A percentile compares a stretch with the other conserved stretches of the same genome.
Conservation (phyloP, 2,113 vertebrate species). For the Rhegmatorhina hoffmannsi region DNA sequence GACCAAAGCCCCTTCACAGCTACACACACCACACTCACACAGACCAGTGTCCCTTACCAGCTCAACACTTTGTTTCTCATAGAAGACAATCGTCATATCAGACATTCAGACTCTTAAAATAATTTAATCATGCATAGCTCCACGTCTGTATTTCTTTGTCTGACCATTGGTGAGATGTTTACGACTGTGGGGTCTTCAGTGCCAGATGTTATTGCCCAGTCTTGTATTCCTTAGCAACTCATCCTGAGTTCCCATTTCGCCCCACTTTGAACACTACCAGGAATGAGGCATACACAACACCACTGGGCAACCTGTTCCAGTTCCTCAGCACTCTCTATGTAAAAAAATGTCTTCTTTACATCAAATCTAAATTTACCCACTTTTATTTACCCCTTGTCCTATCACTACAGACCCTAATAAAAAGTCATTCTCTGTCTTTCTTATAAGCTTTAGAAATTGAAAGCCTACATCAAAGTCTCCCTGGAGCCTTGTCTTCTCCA, state of each 20-base stretch:
- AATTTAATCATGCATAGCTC: neutral
- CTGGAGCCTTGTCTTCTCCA: neutral
- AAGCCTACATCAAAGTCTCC: neutral
- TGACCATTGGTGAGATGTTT: neutral
- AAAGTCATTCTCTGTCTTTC: neutral
- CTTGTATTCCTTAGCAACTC: neutral
- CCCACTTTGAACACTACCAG: neutral
- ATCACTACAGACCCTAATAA: neutral
- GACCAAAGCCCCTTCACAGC: rapidly evolving
- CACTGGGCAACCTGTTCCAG: neutral
- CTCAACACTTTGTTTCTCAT: neutral
- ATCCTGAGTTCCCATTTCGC: neutral
- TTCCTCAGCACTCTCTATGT: rapidly evolving
- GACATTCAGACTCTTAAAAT: neutral
- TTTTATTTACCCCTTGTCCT: neutral
- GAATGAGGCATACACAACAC: neutral
- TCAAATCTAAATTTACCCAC: neutral
- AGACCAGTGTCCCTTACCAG: neutral
- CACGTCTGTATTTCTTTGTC: neutral
- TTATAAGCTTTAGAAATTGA: neutral
- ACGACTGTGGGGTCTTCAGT: neutral
- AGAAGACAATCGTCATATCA: neutral
- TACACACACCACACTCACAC: neutral
- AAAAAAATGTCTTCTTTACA: neutral
- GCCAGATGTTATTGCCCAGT: neutral